phyloP scores from a whole-genome alignment of 2,797 vertebrate species.

The Enteromius paludinosus region DNA sequence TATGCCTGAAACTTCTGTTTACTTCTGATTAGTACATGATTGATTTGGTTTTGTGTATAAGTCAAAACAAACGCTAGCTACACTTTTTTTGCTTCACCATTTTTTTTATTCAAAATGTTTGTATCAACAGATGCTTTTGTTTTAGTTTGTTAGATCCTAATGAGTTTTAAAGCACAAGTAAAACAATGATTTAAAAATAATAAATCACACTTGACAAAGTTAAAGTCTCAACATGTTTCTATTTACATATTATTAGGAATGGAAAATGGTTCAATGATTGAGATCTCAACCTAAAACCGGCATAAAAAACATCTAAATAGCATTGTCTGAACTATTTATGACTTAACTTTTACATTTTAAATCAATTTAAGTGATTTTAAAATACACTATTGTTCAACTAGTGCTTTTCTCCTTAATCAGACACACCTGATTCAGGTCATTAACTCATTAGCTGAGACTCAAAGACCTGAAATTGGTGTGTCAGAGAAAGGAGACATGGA shows the following conservation, averaged over 20 bases:
- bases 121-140: background rate
- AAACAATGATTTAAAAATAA: background rate
- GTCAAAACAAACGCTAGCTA: background rate
- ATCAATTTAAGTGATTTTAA: too few relatives aligned
- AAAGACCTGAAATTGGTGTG: too few relatives aligned
- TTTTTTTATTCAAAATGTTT: background rate
- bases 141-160: background rate
- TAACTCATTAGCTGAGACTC: too few relatives aligned
- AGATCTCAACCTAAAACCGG: background rate
- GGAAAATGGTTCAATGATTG: background rate
- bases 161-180: background rate
- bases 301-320: background rate
- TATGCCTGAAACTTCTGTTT: background rate
- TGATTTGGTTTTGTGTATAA: background rate
- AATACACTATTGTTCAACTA: too few relatives aligned
- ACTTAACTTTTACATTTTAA: too few relatives aligned
- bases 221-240: background rate
- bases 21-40: background rate
- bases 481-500: too few relatives aligned
- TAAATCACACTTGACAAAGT: background rate
- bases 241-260: background rate
- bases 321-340: background rate
- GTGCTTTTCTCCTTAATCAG: too few relatives aligned
- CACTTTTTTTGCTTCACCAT: background rate
- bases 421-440: too few relatives aligned